Evolutionary conservation across 2,888 invertebrate genomes (phyloP).

Genomic region (Clepsis dumicolana): DNA sequence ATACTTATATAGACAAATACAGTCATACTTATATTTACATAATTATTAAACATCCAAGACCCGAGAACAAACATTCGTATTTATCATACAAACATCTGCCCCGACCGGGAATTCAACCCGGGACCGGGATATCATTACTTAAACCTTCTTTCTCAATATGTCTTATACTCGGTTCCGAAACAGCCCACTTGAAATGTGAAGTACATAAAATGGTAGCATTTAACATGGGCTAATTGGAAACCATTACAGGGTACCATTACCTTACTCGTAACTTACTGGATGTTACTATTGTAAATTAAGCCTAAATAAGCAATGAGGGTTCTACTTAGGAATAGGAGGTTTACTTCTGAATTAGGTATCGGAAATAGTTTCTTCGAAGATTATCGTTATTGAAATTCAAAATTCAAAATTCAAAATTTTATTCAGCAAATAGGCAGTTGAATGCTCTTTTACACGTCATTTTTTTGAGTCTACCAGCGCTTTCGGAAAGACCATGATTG

Average conservation of each 20-base stretch:
- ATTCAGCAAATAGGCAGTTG: too few species aligned
- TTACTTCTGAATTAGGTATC: not conserved
- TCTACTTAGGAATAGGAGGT: not conserved
- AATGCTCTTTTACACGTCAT: too few species aligned
- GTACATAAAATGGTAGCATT: slow-evolving; percentile 15
- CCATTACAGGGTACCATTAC: slow-evolving; percentile 15
- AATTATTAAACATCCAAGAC: too few species aligned
- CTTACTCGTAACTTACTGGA: not conserved
- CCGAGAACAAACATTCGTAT: too few species aligned
- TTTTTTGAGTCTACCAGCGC: too few species aligned
- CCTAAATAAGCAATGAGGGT: slow-evolving; percentile 6
- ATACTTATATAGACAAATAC: too few species aligned
- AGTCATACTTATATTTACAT: too few species aligned
- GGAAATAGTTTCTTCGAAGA: not conserved
- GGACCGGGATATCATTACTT: not conserved
- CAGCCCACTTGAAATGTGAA: not conserved
- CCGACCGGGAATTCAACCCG: too few species aligned
- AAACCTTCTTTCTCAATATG: not conserved
- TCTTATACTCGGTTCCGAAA: slow-evolving; percentile 1
- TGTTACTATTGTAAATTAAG: slow-evolving; percentile 9
- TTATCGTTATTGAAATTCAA: too few species aligned
- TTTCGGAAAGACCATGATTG: too few species aligned
- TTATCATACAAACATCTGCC: too few species aligned
- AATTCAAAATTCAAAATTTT: too few species aligned
- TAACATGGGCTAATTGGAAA: slow-evolving; percentile 12